These are phyloP conservation scores for Varanus komodoensis DNA, from an alignment of 2,113 vertebrate genomes.

Conservation along the genomic window DNA sequence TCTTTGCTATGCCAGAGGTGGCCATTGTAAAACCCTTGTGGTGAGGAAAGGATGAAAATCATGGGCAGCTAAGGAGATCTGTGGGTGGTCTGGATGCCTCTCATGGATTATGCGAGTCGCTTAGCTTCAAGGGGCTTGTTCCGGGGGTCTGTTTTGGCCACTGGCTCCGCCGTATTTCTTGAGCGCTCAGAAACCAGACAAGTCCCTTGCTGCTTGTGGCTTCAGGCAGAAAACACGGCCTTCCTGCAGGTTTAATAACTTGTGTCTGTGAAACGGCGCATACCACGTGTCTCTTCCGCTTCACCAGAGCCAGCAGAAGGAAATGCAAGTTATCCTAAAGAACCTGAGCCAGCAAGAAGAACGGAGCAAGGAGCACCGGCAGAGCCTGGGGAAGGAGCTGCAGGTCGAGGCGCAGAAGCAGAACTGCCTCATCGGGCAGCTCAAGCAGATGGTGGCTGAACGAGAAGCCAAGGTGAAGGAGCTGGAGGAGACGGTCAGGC, in stretches of 20 bases:
- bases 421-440: slow-evolving; percentile 75
- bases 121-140: neutral
- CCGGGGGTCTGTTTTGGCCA: neutral
- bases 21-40: neutral
- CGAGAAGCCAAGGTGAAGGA: slow-evolving; percentile 82
- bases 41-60: neutral
- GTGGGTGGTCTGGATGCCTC: neutral
- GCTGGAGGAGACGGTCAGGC: slow-evolving; percentile 78
- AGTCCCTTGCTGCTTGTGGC: neutral
- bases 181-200: neutral
- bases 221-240: neutral
- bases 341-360: slow-evolving; percentile 78
- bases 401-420: slow-evolving; percentile 73
- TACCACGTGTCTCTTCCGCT: neutral
- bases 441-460: slow-evolving; percentile 78
- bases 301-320: slow-evolving; percentile 86
- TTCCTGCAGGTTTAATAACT: neutral
- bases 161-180: neutral
- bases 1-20: neutral
- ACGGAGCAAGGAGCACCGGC: slow-evolving; percentile 62
- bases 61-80: neutral
- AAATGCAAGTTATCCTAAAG: slow-evolving; percentile 85
- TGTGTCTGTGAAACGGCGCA: neutral
- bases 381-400: slow-evolving; percentile 58
- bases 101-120: neutral